A percentile compares a stretch with the other conserved stretches of the same genome.
Evolutionary conservation across 2,888 invertebrate species (phyloP).

Genomic region (Maniola hyperantus): DNA sequence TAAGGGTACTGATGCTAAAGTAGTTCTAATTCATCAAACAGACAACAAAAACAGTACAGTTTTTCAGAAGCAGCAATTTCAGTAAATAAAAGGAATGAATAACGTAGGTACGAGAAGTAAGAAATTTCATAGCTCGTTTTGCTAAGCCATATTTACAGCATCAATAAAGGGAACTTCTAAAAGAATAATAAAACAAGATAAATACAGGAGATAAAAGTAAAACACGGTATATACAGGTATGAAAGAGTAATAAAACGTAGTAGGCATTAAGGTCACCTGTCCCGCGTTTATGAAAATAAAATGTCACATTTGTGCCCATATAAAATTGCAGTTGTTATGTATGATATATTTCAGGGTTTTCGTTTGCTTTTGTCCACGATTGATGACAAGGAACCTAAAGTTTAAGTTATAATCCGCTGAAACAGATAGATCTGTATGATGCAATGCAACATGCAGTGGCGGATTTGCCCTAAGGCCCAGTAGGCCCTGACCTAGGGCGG

Average conservation of each 20-base stretch:
- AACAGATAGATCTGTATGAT: no score
- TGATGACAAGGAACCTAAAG: neutral
- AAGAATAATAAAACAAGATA: constrained; percentile 39
- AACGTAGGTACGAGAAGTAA: constrained; percentile 17
- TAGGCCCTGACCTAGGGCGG: no score
- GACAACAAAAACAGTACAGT: neutral
- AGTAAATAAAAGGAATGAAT: constrained; percentile 6
- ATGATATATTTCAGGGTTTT: constrained; percentile 1
- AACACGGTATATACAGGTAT: constrained; percentile 46
- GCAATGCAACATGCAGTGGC: no score
- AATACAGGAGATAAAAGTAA: constrained; percentile 44
- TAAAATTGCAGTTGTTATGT: constrained; percentile 13
- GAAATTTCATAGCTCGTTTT: constrained; percentile 34
- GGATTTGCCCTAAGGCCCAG: no score
- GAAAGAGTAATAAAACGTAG: constrained; percentile 51
- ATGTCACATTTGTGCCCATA: constrained; percentile 42
- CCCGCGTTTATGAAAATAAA: constrained; percentile 46
- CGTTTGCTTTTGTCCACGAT: constrained; percentile 1
- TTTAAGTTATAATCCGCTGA: no score
- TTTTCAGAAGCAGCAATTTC: neutral
- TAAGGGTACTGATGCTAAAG: no score
- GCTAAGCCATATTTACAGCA: constrained; percentile 22
- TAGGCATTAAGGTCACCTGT: constrained; percentile 47
- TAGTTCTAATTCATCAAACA: neutral
- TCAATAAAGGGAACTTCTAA: constrained; percentile 33